A percentile compares a stretch with the other conserved stretches of the same genome.
phyloP scores from a whole-genome alignment of 2,888 invertebrate species.

The Thereva unica region DNA sequence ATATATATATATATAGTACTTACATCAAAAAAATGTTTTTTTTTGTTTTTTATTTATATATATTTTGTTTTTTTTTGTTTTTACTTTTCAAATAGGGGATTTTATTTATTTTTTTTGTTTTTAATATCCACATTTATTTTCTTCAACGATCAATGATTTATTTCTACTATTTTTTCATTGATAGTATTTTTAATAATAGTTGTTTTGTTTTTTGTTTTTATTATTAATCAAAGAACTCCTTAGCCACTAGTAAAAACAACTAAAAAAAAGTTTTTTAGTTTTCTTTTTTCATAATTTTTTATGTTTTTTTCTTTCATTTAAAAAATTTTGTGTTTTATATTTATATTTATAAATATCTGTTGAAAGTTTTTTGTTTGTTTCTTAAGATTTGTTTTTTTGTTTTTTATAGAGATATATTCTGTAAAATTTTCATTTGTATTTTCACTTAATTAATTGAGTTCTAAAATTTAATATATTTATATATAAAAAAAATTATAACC shows the following conservation, averaged over 20 bases:
- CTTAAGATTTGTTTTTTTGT: no score
- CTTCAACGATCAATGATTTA: conserved; percentile 38
- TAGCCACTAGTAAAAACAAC: conserved; percentile 44
- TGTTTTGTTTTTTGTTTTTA: no score
- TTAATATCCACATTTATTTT: conserved; percentile 33
- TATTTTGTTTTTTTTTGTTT: conserved; percentile 33
- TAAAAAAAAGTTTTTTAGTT: conserved; percentile 38
- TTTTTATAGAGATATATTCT: no score
- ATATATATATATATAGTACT: conserved; percentile 33
- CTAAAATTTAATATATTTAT: no score
- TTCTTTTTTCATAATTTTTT: conserved; percentile 33
- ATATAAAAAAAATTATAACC: no score
- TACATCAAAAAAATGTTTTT: conserved; percentile 30
- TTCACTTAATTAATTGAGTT: no score
- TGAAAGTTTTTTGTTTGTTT: no score
- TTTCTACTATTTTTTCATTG: conserved; percentile 29
- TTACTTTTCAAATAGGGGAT: conserved; percentile 28
- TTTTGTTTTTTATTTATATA: conserved; percentile 24
- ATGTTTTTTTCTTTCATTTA: conserved; percentile 41
- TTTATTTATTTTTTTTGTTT: no score
- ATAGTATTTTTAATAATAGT: conserved; percentile 42
- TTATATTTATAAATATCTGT: conserved; percentile 39
- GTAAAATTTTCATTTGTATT: no score
- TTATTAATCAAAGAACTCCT: conserved; percentile 43
- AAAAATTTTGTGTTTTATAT: conserved; percentile 28